Conservation (phyloP, 2,113 vertebrate genomes). For the Rhinolophus ferrumequinum region DNA sequence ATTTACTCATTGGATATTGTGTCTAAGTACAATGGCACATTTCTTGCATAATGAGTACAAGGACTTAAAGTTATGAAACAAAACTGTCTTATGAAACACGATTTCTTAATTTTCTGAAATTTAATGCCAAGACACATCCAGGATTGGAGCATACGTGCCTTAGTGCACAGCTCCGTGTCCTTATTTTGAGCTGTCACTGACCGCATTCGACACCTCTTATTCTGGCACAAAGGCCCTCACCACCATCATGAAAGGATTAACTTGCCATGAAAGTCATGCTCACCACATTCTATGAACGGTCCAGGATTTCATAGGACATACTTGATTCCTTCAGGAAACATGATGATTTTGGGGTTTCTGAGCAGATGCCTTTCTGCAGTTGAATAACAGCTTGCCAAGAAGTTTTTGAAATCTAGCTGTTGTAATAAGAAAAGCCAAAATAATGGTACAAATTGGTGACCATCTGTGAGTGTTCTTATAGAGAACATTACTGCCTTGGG, state of each 20-base stretch:
- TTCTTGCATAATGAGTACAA: background rate
- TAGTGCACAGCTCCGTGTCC: background rate
- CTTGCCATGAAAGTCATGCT: slow-evolving; percentile 8
- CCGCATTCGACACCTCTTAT: background rate
- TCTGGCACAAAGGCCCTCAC: background rate
- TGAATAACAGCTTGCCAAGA: slow-evolving; percentile 71
- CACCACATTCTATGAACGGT: background rate
- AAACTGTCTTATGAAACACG: slow-evolving; percentile 7
- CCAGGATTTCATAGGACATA: slow-evolving; percentile 45
- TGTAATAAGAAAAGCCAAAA: slow-evolving; percentile 58
- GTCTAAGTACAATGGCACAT: background rate
- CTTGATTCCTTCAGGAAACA: slow-evolving; percentile 42
- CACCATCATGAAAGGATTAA: background rate
- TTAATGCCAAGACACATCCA: background rate
- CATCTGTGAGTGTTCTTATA: slow-evolving; percentile 50
- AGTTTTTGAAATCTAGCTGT: slow-evolving; percentile 62
- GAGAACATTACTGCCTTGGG: background rate
- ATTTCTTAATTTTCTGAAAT: slow-evolving; percentile 43
- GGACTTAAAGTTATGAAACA: slow-evolving; percentile 36
- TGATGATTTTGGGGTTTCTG: slow-evolving; percentile 70
- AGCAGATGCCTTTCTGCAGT: slow-evolving; percentile 65
- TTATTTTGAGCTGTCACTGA: background rate
- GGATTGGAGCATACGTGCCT: background rate
- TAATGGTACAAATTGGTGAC: slow-evolving; percentile 21
- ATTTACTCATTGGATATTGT: background rate